phyloP scores from a whole-genome alignment of 2,113 vertebrate genomes.

The Aviceda subcristata region DNA sequence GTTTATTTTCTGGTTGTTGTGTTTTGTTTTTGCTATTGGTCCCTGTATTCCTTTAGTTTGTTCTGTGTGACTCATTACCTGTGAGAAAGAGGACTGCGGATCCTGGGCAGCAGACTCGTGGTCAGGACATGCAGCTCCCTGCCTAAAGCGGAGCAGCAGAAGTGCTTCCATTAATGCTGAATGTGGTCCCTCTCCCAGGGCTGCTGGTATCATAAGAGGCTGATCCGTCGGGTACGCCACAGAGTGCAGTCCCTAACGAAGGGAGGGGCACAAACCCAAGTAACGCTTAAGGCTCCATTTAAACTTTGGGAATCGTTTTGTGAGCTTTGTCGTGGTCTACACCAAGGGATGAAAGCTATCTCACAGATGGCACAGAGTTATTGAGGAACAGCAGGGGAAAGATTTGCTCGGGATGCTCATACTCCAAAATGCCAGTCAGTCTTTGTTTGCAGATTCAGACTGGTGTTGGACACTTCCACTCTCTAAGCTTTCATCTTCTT shows the following conservation, averaged over 20 bases:
- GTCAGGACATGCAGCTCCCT: neutral
- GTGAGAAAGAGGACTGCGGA: neutral
- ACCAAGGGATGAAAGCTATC: neutral
- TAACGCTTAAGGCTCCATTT: neutral
- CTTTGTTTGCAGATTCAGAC: neutral
- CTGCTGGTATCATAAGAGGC: neutral
- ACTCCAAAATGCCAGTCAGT: neutral
- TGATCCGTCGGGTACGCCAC: neutral
- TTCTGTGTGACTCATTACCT: neutral
- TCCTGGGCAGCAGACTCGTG: neutral
- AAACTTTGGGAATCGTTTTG: neutral
- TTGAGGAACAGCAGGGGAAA: neutral
- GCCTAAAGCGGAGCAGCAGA: neutral
- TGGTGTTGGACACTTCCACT: neutral
- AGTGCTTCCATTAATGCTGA: neutral
- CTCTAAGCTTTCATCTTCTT: neutral
- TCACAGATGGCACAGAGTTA: neutral
- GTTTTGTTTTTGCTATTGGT: neutral
- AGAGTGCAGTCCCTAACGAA: neutral
- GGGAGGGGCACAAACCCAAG: neutral
- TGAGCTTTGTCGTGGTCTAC: neutral
- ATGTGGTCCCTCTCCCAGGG: rapidly evolving
- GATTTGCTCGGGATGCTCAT: neutral
- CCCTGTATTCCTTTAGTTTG: neutral
- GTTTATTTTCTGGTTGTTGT: neutral